A percentile compares a stretch with the other conserved stretches of the same genome.
Evolutionary conservation across 1,140 invertebrate genomes (phyloP).

Genomic region (Potamilus streckersoni): DNA sequence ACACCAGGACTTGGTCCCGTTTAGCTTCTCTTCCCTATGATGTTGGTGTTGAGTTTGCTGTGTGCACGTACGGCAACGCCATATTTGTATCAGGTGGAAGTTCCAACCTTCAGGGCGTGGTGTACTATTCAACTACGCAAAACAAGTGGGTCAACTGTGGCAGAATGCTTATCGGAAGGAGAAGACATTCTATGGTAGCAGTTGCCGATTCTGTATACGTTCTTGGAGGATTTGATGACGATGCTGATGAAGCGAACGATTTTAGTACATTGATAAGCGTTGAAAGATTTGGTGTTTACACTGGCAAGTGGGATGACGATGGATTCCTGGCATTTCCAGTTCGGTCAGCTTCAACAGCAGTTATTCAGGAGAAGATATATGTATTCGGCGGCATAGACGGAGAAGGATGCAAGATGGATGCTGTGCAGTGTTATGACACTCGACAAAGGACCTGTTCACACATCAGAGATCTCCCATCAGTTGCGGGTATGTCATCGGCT

Average conservation of each 20-base stretch:
- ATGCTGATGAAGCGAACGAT: conserved; percentile 35
- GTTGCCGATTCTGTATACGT: conserved; percentile 35
- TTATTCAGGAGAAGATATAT: conserved; percentile 38
- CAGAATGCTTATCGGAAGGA: conserved; percentile 38
- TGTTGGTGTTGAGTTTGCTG: conserved; percentile 46
- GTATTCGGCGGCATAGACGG: conserved; percentile 46
- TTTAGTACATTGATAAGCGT: conserved; percentile 25
- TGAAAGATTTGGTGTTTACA: conserved; percentile 29
- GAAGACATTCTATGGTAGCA: conserved; percentile 46
- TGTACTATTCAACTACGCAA: conserved; percentile 33
- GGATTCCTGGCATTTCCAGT: conserved; percentile 40
- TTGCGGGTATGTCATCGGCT: conserved; percentile 36
- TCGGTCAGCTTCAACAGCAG: conserved; percentile 41
- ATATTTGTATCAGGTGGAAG: conserved; percentile 45
- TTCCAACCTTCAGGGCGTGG: conserved; percentile 32
- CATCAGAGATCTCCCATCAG: conserved; percentile 29
- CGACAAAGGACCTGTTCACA: conserved; percentile 31
- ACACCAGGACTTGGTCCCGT: conserved; percentile 31
- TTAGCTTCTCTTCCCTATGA: conserved; percentile 40
- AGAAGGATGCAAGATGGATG: conserved; percentile 26
- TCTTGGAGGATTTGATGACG: conserved; percentile 46
- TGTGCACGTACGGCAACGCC: conserved; percentile 39
- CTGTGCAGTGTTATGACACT: conserved; percentile 44
- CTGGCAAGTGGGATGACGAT: conserved; percentile 35
- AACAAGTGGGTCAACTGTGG: conserved; percentile 38